phyloP scores from a whole-genome alignment of 2,888 invertebrate genomes.

The Cryptocephalus moraei region DNA sequence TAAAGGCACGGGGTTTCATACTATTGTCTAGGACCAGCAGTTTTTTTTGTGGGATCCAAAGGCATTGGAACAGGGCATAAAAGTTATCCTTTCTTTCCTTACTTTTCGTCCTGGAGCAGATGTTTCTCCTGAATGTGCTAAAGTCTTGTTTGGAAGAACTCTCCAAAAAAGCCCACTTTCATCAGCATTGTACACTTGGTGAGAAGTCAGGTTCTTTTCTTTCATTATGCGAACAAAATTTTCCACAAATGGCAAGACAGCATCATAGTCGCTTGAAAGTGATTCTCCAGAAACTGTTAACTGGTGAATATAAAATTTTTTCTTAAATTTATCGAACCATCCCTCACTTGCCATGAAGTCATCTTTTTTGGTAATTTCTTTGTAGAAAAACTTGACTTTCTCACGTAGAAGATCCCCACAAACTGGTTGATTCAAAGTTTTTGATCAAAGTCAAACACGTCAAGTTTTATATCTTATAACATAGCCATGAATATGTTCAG shows the following conservation, averaged over 20 bases:
- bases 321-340: constrained; percentile 11
- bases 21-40: background rate
- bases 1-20: background rate
- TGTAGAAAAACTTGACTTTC: constrained; percentile 7
- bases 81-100: constrained; percentile 1
- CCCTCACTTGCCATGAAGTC: constrained; percentile 10
- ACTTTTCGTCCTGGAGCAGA: constrained; percentile 5
- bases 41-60: background rate
- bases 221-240: constrained; percentile 4
- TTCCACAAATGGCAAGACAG: constrained; percentile 6
- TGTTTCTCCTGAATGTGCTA: constrained; percentile 1
- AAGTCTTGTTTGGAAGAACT: constrained; percentile 5
- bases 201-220: constrained; percentile 3
- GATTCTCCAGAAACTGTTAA: constrained; percentile 7
- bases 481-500: too few relatives aligned
- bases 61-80: background rate
- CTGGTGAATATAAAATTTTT: constrained; percentile 6
- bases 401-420: too few relatives aligned
- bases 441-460: too few relatives aligned
- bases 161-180: constrained; percentile 11
- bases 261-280: constrained; percentile 7
- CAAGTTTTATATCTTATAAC: too few relatives aligned
- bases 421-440: too few relatives aligned
- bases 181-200: constrained; percentile 12
- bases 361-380: constrained; percentile 4